Percentiles rank a stretch among this genome's conserved stretches.
Evolutionary conservation across 2,113 vertebrate species (phyloP).

Genomic region (Syngnathus typhle): DNA sequence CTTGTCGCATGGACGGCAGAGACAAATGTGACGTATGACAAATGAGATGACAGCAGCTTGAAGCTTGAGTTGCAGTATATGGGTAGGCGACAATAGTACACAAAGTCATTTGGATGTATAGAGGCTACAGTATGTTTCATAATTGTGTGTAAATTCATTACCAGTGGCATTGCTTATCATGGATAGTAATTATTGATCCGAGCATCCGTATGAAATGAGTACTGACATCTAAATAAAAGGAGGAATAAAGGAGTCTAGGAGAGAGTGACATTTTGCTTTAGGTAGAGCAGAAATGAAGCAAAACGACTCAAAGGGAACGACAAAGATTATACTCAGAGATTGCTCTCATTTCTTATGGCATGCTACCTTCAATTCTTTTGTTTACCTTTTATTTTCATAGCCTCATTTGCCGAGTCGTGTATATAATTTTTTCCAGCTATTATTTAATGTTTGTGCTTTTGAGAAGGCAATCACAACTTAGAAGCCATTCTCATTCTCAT

Average conservation of each 20-base stretch:
- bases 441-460: constrained; percentile 42
- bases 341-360: constrained; percentile 33
- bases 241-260: constrained; percentile 41
- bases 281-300: constrained; percentile 48
- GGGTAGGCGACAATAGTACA: constrained; percentile 1
- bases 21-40: constrained; percentile 32
- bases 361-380: constrained; percentile 37
- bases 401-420: constrained; percentile 50
- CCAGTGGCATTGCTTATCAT: constrained; percentile 5
- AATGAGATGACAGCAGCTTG: neutral
- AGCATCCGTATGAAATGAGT: constrained; percentile 60
- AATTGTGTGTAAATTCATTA: constrained; percentile 20
- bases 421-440: constrained; percentile 56
- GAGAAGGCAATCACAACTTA: constrained; percentile 8
- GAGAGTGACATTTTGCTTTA: constrained; percentile 19
- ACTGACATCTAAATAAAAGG: constrained; percentile 52
- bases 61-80: neutral
- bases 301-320: constrained; percentile 37
- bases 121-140: constrained; percentile 5
- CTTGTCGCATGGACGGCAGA: constrained; percentile 35
- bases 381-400: constrained; percentile 51
- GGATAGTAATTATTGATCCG: constrained; percentile 61
- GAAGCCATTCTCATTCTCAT: neutral
- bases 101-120: neutral
- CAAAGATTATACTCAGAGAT: constrained; percentile 41